Base-by-base conservation (phyloP, 2,113 vertebrate genomes). In the Nothocercus nigrocapillus region DNA sequence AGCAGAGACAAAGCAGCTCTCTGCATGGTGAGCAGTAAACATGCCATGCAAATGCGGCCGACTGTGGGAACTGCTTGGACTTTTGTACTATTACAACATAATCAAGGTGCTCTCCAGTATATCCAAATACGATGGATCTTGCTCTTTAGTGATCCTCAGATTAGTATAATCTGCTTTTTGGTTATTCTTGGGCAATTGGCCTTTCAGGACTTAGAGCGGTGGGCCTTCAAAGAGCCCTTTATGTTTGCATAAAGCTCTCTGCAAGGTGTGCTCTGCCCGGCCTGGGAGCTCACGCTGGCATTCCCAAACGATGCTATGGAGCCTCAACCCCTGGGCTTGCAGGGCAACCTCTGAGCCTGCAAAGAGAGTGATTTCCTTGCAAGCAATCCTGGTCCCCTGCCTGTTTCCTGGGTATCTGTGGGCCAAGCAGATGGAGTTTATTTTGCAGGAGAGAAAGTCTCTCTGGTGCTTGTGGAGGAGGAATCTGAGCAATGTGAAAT, bases 11-110 rank as follows among this genome's bases (percentile, higher is more conserved):
- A 78, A 76, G 42, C 75, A 96, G 84, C 81, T 90, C 91, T 63
- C 42, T 64, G 70, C 59, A 56, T 84, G 69, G 25, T 40, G 38
- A 68, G 83, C 53, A 80, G 94, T 69, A 63, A 80, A 89, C 44
- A 63, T 1, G 4, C 76, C 61, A 90, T 21, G 28, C 36, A 95
- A 94, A 51, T 1, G 15, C 89, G 74, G 85, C 79, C 72, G 83
- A 42, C 69, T 82, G 58, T 95, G 94, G 74, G 93, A 96, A 94
- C 76, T 49, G 47, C 47, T 94, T 80, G 93, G 49, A 85, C 62
- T 95, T 90, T 88, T 91, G 32, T 82, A n/a, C 36, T 80, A 38
- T 88, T 63, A 87, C 72, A 74, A 85, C 72, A 84, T 78, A 91
- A 89, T 85, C 32, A 80, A 97, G 94, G 90, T 82, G 74, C 66